Base-by-base conservation (phyloP, 2,888 invertebrate species). In the Eupithecia exiguata region DNA sequence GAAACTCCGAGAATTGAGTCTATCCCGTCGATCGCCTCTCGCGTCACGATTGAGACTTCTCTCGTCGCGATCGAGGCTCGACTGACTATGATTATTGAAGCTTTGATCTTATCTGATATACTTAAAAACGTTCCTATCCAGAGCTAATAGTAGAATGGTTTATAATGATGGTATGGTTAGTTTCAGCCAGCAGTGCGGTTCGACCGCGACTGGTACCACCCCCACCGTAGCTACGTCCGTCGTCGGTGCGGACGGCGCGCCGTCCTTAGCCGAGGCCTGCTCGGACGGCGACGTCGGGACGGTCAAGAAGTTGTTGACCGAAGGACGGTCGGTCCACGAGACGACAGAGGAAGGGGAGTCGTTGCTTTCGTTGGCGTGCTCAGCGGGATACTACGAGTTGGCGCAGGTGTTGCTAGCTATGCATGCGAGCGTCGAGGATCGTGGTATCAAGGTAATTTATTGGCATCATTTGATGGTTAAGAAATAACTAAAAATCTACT, bases 341-440 rank as follows among this genome's bases (percentile, higher is more conserved):
- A 98, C 99, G 80, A 98, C 98, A 76, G 99, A 99, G 92, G 99
- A 99, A 92, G 99, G 99, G 81, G 99, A 99, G 93, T 98, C 98
- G 86, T 95, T 99, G 79, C 95, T 99, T 78, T 99, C 99, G 72
- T 96, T 99, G 85, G 99, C 99, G 77, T 99, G 99, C 93, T 98
- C 99, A 78, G 99, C 99, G 78, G 99, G 99, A 69, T 99, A 99
- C 95, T 99, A 98, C 95, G 99, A 99, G 94, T 96, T 99, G 82
- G 99, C 99, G 83, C 98, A 99, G 96, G 98, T 99, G 86, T 95
- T 99, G 86, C 94, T 99, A 85, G 98, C 99, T 71, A 99, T 99
- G 98, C 98, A 98, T 90, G 99, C 99, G 76, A 99, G 98, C 94
- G 98, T 99, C 74, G 99, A 99, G 93, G 99, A 99, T 92, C 96